A percentile compares a stretch with the other conserved stretches of the same genome.
Conservation (phyloP, 2,797 vertebrate genomes). For the Rhabdophis nuchalis region DNA sequence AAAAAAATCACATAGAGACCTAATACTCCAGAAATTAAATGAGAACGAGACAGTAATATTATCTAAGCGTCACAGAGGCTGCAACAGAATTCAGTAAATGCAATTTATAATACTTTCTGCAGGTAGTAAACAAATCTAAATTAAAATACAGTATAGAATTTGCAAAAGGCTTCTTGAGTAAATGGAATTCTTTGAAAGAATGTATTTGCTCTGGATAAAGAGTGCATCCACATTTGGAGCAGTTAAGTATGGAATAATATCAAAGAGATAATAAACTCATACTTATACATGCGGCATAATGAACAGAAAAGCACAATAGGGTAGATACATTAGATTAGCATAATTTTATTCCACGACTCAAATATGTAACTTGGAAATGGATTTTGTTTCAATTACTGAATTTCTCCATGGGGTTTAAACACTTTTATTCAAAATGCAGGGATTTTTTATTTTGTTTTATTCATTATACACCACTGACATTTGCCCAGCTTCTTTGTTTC, state of each 20-base stretch:
- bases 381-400: constrained; percentile 68
- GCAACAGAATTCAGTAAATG: constrained; percentile 49
- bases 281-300: constrained; percentile 64
- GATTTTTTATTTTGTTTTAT: constrained; percentile 50
- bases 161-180: constrained; percentile 52
- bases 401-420: constrained; percentile 57
- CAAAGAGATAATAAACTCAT: constrained; percentile 67
- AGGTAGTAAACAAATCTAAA: constrained; percentile 59
- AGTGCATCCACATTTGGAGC: constrained; percentile 61
- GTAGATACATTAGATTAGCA: constrained; percentile 67
- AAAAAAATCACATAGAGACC: not conserved
- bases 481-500: constrained; percentile 38
- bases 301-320: constrained; percentile 65
- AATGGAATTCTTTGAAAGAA: constrained; percentile 58
- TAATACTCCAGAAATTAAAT: constrained; percentile 8
- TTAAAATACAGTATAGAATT: constrained; percentile 54
- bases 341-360: constrained; percentile 69
- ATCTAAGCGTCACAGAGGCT: constrained; percentile 18
- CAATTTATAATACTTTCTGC: constrained; percentile 49
- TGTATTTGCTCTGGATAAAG: constrained; percentile 50
- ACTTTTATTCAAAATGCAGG: constrained; percentile 54
- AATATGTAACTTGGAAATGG: constrained; percentile 59
- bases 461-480: constrained; percentile 42
- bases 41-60: constrained; percentile 16
- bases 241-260: constrained; percentile 67